These are phyloP conservation scores for Sebastolobus alascanus DNA, from an alignment of 2,797 vertebrate species.

Conservation along the genomic window DNA sequence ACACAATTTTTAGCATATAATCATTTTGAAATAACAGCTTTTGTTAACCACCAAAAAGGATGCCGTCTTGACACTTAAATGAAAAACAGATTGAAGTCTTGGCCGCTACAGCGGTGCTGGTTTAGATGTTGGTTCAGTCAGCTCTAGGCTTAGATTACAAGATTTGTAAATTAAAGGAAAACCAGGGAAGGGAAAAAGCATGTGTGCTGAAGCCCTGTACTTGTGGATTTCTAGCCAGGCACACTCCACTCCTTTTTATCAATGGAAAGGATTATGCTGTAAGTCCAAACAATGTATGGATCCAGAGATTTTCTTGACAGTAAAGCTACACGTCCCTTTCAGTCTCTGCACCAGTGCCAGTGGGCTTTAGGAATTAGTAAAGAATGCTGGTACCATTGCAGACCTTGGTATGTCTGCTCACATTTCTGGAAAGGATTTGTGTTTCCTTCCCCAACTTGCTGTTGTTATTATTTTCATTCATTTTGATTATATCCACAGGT, in stretches of 20 bases:
- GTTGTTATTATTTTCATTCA: conserved; percentile 58
- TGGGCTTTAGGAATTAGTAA: conserved; percentile 70
- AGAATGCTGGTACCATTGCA: conserved; percentile 70
- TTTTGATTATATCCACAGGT: conserved; percentile 63
- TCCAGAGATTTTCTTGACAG: conserved; percentile 82
- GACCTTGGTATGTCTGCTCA: conserved; percentile 57
- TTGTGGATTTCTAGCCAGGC: conserved; percentile 85
- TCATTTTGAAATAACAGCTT: conserved; percentile 95
- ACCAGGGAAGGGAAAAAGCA: conserved; percentile 88
- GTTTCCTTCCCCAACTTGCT: conserved; percentile 51
- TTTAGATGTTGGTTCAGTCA: conserved; percentile 92
- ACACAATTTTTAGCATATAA: conserved; percentile 89
- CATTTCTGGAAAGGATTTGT: conserved; percentile 69
- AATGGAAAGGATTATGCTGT: conserved; percentile 86
- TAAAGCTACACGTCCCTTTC: conserved; percentile 65
- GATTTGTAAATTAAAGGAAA: conserved; percentile 98
- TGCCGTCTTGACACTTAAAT: conserved; percentile 96
- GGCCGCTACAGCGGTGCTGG: conserved; percentile 88
- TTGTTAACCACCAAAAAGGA: conserved; percentile 93
- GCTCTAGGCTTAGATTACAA: conserved; percentile 97
- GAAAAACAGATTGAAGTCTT: conserved; percentile 96
- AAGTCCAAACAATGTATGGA: conserved; percentile 85
- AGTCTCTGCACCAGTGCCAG: conserved; percentile 65
- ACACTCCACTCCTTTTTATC: conserved; percentile 84
- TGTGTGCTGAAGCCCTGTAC: conserved; percentile 86